Evolutionary conservation across 2,113 vertebrate genomes (phyloP).

Genomic region (Amphiprion ocellaris): DNA sequence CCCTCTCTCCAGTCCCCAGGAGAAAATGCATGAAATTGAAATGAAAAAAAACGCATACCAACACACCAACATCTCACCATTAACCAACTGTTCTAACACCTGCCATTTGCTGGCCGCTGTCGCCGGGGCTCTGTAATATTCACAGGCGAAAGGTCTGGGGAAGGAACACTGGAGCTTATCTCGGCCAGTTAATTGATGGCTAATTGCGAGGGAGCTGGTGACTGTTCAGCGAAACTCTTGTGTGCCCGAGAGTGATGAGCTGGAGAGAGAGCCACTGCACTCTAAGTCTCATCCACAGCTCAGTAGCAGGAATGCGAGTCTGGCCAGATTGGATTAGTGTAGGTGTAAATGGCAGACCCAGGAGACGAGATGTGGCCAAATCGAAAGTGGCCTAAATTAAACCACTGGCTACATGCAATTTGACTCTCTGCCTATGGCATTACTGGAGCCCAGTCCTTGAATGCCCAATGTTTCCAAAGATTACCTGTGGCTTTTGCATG

Average conservation of each 20-base stretch:
- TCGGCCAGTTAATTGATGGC: slow-evolving; percentile 60
- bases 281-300: slow-evolving; percentile 30
- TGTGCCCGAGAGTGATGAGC: slow-evolving; percentile 54
- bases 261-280: slow-evolving; percentile 35
- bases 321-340: slow-evolving; percentile 73
- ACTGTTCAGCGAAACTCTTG: slow-evolving; percentile 36
- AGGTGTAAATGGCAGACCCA: slow-evolving; percentile 68
- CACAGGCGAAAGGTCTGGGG: slow-evolving; percentile 15
- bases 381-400: slow-evolving; percentile 70
- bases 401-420: slow-evolving; percentile 55
- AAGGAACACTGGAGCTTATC: slow-evolving; percentile 54
- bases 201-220: slow-evolving; percentile 57
- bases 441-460: slow-evolving; percentile 17
- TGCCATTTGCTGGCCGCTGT: slow-evolving; percentile 43
- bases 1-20: slow-evolving; percentile 17
- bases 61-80: slow-evolving; percentile 17
- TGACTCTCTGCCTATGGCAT: slow-evolving; percentile 21
- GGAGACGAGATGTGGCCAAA: slow-evolving; percentile 63
- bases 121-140: slow-evolving; percentile 15
- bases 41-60: slow-evolving; percentile 14
- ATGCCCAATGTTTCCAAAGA: slow-evolving; percentile 12
- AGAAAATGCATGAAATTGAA: slow-evolving; percentile 51
- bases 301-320: slow-evolving; percentile 36
- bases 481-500: slow-evolving; percentile 30
- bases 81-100: slow-evolving; percentile 63